Evolutionary conservation across 1,140 invertebrate genomes (phyloP).

Genomic region (Drosophila arawakana): DNA sequence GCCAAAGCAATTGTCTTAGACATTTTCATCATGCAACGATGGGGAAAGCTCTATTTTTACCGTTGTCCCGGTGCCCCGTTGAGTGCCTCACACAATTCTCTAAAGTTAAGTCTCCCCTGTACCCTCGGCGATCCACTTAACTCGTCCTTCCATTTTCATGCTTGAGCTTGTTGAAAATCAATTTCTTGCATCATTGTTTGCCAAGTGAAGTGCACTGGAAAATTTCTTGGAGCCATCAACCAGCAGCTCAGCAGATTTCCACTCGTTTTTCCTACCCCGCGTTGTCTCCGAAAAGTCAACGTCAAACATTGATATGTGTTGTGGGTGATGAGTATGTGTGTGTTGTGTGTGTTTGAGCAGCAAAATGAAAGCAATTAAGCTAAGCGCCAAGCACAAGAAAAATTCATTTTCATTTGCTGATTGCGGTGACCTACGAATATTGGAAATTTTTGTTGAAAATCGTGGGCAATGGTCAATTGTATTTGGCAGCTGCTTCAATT

Average conservation of each 20-base stretch:
- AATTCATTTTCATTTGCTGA: slow-evolving; percentile 66
- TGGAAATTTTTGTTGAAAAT: slow-evolving; percentile 25
- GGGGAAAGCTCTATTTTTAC: slow-evolving; percentile 10
- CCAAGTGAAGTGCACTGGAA: slow-evolving; percentile 84
- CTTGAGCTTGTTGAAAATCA: slow-evolving; percentile 83
- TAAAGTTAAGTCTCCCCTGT: background rate
- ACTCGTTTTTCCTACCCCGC: background rate
- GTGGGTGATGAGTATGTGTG: slow-evolving; percentile 17
- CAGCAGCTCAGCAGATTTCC: slow-evolving; percentile 37
- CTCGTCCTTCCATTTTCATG: slow-evolving; percentile 31
- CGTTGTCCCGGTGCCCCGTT: slow-evolving; percentile 49
- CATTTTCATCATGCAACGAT: slow-evolving; percentile 70
- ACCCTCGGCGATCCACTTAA: background rate
- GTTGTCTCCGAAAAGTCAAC: slow-evolving; percentile 72
- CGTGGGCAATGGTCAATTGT: slow-evolving; percentile 42
- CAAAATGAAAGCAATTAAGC: slow-evolving; percentile 81
- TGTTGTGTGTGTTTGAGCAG: slow-evolving; percentile 10
- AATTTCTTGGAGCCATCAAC: slow-evolving; percentile 71
- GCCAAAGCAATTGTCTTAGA: slow-evolving; percentile 81
- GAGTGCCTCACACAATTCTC: slow-evolving; percentile 41
- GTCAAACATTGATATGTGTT: slow-evolving; percentile 76
- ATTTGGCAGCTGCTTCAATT: slow-evolving; percentile 34
- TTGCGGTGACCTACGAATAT: slow-evolving; percentile 31
- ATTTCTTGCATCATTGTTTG: slow-evolving; percentile 84
- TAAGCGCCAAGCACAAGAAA: slow-evolving; percentile 40